These are phyloP conservation scores for Drosophila prostipennis DNA, from an alignment of 2,888 invertebrate species.

Conservation along the genomic window DNA sequence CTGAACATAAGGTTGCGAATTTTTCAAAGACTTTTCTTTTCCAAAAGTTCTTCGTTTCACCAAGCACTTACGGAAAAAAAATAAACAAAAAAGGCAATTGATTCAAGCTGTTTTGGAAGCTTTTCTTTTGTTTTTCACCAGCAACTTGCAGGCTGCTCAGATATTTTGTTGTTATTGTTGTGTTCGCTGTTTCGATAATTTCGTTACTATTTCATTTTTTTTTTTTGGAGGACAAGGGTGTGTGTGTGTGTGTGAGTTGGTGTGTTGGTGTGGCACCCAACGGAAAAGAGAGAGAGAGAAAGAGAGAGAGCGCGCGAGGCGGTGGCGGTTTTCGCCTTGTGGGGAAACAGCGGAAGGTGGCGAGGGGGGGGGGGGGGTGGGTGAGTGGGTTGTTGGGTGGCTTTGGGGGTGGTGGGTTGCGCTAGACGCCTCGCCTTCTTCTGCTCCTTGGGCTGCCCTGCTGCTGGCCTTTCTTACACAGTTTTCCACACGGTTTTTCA, in stretches of 20 bases:
- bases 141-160: background rate
- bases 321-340: conserved; percentile 27
- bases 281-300: conserved; percentile 2
- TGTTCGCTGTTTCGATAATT: conserved; percentile 27
- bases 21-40: background rate
- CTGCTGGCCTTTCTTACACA: conserved; percentile 32
- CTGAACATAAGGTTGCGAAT: conserved; percentile 1
- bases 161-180: conserved; percentile 2
- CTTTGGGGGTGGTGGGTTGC: conserved; percentile 8
- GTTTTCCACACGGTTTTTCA: conserved; percentile 38
- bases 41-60: background rate
- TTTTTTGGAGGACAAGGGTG: conserved; percentile 28
- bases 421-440: conserved; percentile 67
- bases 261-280: conserved; percentile 13
- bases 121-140: background rate
- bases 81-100: conserved; percentile 4
- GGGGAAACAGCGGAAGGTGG: background rate
- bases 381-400: background rate
- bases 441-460: conserved; percentile 51
- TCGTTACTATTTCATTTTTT: conserved; percentile 21
- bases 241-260: conserved; percentile 20
- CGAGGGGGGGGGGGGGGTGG: conserved; percentile 1
- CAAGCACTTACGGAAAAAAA: conserved; percentile 10
- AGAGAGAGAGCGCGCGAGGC: conserved; percentile 10
- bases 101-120: background rate